Evolutionary conservation across 1,140 invertebrate species (phyloP), one percentile per base, ranked within the genome.

Genomic region (Panulirus ornatus): DNA sequence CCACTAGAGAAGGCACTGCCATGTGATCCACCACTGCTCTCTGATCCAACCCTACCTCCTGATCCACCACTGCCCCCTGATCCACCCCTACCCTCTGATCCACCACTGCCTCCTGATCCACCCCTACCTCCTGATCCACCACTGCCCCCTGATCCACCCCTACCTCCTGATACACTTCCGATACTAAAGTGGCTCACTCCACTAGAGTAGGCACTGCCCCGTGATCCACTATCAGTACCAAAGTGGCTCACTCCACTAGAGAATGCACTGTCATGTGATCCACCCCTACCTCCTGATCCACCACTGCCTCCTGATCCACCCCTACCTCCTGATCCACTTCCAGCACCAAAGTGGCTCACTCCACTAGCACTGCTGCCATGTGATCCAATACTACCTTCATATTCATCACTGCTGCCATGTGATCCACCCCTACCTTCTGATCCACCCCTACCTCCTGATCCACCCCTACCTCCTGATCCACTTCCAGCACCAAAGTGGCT

Each of bases 101-200:
- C n/a, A n/a, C 70, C 84, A 76, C 66, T 30, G 66, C 86, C 73
- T 34, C 90, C 88, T 63, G 63, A 71, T 66, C 82, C 82, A 44
- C 34, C 34, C 11, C 54, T 42, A 16, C 63, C 22, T 1, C 70
- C 42, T 22, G 16, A 9, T 34, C n/a, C 16, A 22, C 27, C 58
- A 63, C 9, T 58, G 42, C 54, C 27, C 30, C 38, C 76, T 51
- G 44, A 54, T 79, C 76, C 44, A 78, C 75, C 30, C 22, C 87
- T 34, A 14, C 70, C 70, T 88, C 40, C 40, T 84, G 81, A 42
- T 47, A 73, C 34, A 82, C 90, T 30, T 36, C 90, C n/a, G 36
- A 36, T 63, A 16, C 34, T 54, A 36, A 78, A 63, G 85, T 87
- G 73, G 16, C 73, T 76, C 8, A 30, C 42, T 71, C 86, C 75